A percentile compares a stretch with the other conserved stretches of the same genome.
Evolutionary conservation across 1,140 invertebrate species (phyloP).

Genomic region (Drosophila sproati): DNA sequence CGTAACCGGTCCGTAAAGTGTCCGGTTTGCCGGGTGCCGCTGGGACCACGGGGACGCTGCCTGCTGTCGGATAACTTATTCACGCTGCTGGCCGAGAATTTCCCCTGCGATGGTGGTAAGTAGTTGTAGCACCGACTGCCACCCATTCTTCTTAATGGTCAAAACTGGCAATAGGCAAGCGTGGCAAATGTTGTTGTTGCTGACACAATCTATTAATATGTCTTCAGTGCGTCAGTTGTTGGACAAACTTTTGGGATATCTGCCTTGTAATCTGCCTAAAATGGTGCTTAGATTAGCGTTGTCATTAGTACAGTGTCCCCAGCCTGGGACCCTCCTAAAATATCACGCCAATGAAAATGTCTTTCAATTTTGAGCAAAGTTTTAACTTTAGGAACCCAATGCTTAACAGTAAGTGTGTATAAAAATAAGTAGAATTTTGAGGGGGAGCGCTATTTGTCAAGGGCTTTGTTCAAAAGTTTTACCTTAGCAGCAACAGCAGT

Average conservation of each 20-base stretch:
- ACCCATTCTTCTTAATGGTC: slow-evolving; percentile 19
- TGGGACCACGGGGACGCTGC: slow-evolving; percentile 84
- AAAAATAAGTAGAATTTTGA: slow-evolving; percentile 24
- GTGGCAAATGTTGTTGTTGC: slow-evolving; percentile 33
- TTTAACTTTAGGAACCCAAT: slow-evolving; percentile 11
- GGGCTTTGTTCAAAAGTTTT: slow-evolving; percentile 56
- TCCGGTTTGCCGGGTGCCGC: slow-evolving; percentile 84
- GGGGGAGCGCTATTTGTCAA: slow-evolving; percentile 34
- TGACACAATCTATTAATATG: slow-evolving; percentile 46
- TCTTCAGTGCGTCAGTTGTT: slow-evolving; percentile 49
- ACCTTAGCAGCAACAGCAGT: slow-evolving; percentile 15
- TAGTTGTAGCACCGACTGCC: neutral
- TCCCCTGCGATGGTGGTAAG: slow-evolving; percentile 84
- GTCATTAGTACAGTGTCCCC: slow-evolving; percentile 54
- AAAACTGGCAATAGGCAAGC: slow-evolving; percentile 23
- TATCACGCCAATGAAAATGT: slow-evolving; percentile 19
- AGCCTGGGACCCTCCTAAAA: slow-evolving; percentile 11
- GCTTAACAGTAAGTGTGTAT: slow-evolving; percentile 16
- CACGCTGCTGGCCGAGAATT: slow-evolving; percentile 84
- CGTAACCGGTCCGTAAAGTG: slow-evolving; percentile 84
- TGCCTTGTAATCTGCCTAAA: slow-evolving; percentile 36
- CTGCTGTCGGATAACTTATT: slow-evolving; percentile 85
- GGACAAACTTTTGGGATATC: slow-evolving; percentile 43
- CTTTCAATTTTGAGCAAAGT: slow-evolving; percentile 13
- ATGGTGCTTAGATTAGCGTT: slow-evolving; percentile 60